Conservation (phyloP, 2,888 invertebrate species). For the Pimpla rufipes region DNA sequence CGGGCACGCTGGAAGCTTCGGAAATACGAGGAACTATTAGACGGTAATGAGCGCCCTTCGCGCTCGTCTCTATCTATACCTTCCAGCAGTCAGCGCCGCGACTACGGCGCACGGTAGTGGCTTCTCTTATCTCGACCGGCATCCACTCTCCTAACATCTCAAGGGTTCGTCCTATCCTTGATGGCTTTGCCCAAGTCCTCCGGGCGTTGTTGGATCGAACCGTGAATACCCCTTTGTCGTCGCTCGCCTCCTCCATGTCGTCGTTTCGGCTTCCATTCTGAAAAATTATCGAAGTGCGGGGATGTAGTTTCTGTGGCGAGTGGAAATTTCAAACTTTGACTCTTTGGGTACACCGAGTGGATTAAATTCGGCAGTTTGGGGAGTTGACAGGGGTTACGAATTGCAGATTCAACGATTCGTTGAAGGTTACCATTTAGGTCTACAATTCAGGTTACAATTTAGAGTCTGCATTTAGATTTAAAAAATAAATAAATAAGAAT, state of each 20-base stretch:
- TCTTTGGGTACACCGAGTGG: no score
- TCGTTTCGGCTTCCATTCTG: conserved; percentile 1
- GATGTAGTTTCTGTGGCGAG: not conserved
- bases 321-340: not conserved
- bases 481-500: no score
- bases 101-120: conserved; percentile 76
- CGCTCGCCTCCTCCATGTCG: not conserved
- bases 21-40: conserved; percentile 79
- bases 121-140: conserved; percentile 78
- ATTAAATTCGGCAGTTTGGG: no score
- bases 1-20: conserved; percentile 62
- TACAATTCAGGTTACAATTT: no score
- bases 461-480: no score
- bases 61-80: conserved; percentile 72
- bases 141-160: conserved; percentile 76
- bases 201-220: conserved; percentile 77
- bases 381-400: no score
- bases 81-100: conserved; percentile 72
- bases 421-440: no score
- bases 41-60: conserved; percentile 79
- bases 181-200: conserved; percentile 73
- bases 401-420: no score
- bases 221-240: conserved; percentile 25
- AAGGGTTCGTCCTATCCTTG: conserved; percentile 69
- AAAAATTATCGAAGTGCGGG: conserved; percentile 10